phyloP scores from a whole-genome alignment of 1,140 invertebrate genomes.

The Drosophila neocordata region DNA sequence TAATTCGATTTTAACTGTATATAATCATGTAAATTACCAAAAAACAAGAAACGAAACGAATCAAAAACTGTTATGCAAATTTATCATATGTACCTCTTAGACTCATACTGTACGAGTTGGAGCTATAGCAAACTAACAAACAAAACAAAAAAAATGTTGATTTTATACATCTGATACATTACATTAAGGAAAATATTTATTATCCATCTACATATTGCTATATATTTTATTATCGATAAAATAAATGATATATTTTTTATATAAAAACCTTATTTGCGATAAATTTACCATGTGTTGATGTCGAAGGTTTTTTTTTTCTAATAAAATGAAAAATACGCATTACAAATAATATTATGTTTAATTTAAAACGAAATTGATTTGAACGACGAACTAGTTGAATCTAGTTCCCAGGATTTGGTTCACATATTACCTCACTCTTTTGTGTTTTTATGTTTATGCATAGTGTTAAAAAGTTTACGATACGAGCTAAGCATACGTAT shows the following conservation, averaged over 20 bases:
- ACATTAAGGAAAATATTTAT: constrained; percentile 10
- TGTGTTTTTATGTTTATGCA: too few species aligned
- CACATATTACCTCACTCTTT: too few species aligned
- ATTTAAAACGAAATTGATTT: too few species aligned
- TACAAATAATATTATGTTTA: too few species aligned
- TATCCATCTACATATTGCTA: background rate
- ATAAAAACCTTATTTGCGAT: too few species aligned
- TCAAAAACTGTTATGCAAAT: constrained; percentile 13
- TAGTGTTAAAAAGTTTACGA: too few species aligned
- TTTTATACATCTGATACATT: constrained; percentile 6
- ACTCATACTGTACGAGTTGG: background rate
- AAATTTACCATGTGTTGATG: background rate
- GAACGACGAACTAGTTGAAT: too few species aligned
- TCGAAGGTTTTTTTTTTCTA: too few species aligned
- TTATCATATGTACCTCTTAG: constrained; percentile 9
- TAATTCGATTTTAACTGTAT: constrained; percentile 28
- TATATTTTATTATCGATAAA: constrained; percentile 2
- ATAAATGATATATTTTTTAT: constrained; percentile 2
- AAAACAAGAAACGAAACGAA: background rate
- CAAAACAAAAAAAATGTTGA: constrained; percentile 5
- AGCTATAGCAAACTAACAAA: background rate
- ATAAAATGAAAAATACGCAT: too few species aligned
- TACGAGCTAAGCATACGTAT: too few species aligned
- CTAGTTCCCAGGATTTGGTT: too few species aligned
- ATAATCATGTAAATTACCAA: constrained; percentile 52